Base-by-base conservation (phyloP, 2,113 vertebrate genomes). In the Protomyctophum bolini region DNA sequence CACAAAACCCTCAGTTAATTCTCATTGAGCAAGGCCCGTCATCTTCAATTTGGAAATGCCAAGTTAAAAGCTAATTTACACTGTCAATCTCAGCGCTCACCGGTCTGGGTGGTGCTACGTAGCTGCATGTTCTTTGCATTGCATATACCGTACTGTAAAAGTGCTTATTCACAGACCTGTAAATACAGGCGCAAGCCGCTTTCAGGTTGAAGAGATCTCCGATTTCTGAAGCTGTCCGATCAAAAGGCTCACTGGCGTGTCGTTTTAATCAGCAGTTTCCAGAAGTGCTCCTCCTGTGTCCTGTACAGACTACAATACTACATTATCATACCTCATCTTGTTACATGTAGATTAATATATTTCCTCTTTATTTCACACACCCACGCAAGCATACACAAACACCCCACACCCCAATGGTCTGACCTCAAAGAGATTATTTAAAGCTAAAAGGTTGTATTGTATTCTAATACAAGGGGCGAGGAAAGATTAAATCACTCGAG, bases 171-270 rank as follows among this genome's bases (percentile, higher is more conserved):
- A 58, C 57, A 56, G 11, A 56, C 9, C 47, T 66, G 81, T 66
- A 85, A 86, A 80, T 86, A 67, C 81, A 82, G 87, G 83, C 74
- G 83, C 74, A 72, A 72, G 67, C 0, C 4, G 72, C 84, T 86
- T 84, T 86, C 56, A 76, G 70, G 77, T 82, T 84, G 63, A 81
- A 81, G 79, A 76, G 87, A 74, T 63, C 60, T 78, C 55, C 66
- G 78, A 81, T 72, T 83, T 85, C 77, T 72, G 60, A 84, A 72
- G 75, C 85, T 73, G 70, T 68, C 56, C 75, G 83, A 89, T 88
- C 85, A 86, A 78, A 85, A 74, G 82, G 74, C 63, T 76, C 79
- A 74, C 58, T 66, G 65, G 73, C 66, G 77, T 76, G 66, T 87
- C 82, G 33, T 75, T 79, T 83, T 76, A 78, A 72, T 14, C 63